A percentile compares a stretch with the other conserved stretches of the same genome.
phyloP scores from a whole-genome alignment of 2,113 vertebrate genomes.

The Charina bottae region DNA sequence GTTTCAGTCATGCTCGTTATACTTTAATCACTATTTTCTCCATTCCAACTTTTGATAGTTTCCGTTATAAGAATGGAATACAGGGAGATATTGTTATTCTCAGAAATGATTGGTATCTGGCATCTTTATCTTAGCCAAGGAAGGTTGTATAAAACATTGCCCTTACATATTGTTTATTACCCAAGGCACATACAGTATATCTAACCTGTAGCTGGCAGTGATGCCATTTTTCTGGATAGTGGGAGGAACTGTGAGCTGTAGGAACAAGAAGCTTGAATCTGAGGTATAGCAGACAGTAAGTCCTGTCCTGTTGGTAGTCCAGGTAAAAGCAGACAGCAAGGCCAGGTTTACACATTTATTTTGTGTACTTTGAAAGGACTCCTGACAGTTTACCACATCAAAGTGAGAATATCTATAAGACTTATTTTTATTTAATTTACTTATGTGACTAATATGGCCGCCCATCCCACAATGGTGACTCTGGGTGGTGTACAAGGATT shows the following conservation, averaged over 20 bases:
- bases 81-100: background rate
- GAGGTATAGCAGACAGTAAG: background rate
- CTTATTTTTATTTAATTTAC: too few species aligned
- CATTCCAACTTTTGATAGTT: background rate
- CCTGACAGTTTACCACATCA: too few species aligned
- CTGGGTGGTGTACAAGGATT: background rate
- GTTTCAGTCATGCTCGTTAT: background rate
- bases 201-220: background rate
- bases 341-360: background rate
- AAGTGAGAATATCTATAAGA: too few species aligned
- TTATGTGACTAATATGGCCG: background rate
- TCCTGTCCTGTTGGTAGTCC: background rate
- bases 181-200: background rate
- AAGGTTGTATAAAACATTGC: background rate
- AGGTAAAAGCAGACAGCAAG: background rate
- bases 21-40: background rate
- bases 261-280: background rate
- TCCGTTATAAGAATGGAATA: background rate
- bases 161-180: background rate
- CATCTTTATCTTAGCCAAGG: background rate
- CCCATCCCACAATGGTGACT: background rate
- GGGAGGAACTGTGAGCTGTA: background rate
- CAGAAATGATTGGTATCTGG: background rate
- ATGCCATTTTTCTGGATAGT: background rate
- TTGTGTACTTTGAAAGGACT: too few species aligned